Percentiles rank a stretch among this genome's conserved stretches.
phyloP scores from a whole-genome alignment of 2,113 vertebrate genomes.

The Sus scrofa region T2T-Sscrofa CM000812.6:66773001-66773500 shows the following conservation, averaged over 20 bases:
- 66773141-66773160: not conserved
- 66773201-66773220: not conserved
- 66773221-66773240: not conserved
- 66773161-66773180: not conserved
- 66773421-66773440: not conserved
- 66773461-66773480: not conserved
- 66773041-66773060: not conserved
- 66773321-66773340: constrained; percentile 43
- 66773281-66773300: not conserved
- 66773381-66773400: constrained; percentile 43
- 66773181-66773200: not conserved
- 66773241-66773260: not conserved
- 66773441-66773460: not conserved
- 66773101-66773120: not conserved
- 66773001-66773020: constrained; percentile 2
- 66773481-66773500: not conserved
- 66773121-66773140: not conserved
- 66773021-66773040: not conserved
- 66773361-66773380: constrained; percentile 30
- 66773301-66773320: not conserved
- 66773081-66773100: not conserved
- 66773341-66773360: constrained; percentile 9
- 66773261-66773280: not conserved
- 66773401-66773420: not conserved
- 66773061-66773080: not conserved